These are phyloP conservation scores for Agrotis ipsilon DNA, from an alignment of 2,888 invertebrate species.

Conservation along the genomic window DNA sequence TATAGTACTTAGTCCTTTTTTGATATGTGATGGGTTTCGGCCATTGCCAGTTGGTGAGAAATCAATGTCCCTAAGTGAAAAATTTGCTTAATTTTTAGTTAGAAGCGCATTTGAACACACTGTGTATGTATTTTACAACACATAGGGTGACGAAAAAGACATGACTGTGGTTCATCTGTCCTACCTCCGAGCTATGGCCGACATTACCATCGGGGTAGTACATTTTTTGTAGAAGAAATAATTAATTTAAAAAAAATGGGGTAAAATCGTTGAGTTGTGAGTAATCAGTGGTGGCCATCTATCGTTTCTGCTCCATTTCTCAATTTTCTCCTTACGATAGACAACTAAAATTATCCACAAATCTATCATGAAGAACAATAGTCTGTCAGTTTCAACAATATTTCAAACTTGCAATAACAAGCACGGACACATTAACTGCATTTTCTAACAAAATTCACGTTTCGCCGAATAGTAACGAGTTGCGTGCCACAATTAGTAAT, in stretches of 20 bases:
- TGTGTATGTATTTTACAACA: too few species aligned
- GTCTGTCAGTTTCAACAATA: conserved; percentile 3
- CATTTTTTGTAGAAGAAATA: too few species aligned
- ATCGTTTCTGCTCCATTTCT: not conserved
- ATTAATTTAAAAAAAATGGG: too few species aligned
- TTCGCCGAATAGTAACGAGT: conserved; percentile 16
- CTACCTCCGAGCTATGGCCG: too few species aligned
- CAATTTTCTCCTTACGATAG: not conserved
- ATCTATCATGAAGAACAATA: not conserved
- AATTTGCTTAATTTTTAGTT: too few species aligned
- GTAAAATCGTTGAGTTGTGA: too few species aligned
- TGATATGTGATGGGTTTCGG: not conserved
- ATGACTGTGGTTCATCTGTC: too few species aligned
- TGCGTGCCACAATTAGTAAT: conserved; percentile 59
- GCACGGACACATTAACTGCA: conserved; percentile 14
- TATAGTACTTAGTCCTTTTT: not conserved
- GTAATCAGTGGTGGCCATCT: not conserved
- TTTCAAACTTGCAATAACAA: conserved; percentile 26
- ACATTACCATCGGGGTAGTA: too few species aligned
- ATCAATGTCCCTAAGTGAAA: too few species aligned
- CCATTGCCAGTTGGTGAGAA: not conserved
- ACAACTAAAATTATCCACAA: not conserved
- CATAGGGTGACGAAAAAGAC: too few species aligned
- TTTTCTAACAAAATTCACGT: conserved; percentile 26
- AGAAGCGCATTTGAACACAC: too few species aligned